Base-by-base conservation (phyloP, 2,113 vertebrate species). In the Pollachius pollachius region DNA sequence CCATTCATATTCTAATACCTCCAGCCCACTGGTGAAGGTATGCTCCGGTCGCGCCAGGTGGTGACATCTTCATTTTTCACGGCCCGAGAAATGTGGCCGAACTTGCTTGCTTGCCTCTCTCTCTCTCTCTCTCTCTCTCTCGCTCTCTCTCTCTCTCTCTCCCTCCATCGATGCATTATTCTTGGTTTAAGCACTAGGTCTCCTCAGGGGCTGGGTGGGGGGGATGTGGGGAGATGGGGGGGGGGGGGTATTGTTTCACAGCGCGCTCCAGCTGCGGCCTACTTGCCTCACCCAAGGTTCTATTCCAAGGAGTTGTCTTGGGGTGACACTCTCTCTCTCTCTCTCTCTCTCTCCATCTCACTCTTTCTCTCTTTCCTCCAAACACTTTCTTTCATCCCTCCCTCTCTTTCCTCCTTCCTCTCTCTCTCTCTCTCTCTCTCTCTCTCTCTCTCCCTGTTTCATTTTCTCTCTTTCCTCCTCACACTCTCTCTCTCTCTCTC, bases 61-160 rank as follows among this genome's bases (percentile, higher is more conserved):
- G 83, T 87, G 87, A 89, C 84, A 88, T 88, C 85, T 89, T 90
- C 78, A 90, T 92, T 88, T 90, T 88, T 91, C 85, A 90, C 71
- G 16, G 68, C 64, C 17, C 15, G 63, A 75, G 17, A 79, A 78
- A 84, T 77, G 82, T 79, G 71, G 30, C 75, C 65, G 21, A 64
- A 68, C 69, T 19, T 67, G 68, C 65, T 74, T 78, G 60, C 15
- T 34, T 52, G n/a, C 68, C 69, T 69, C 72, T 34, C 54, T 56
- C 54, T 56, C 54, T 5, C 15, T 56, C 54, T 16, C 54, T 56
- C 54, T 16, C 54, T 56, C 54, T 56, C 54, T 56, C 54, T 56
- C 54, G 1, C 15, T 16, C 13, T 15, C 54, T 56, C 54, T 8
- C 56, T 48, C 67, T 15, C 37, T 69, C 73, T 57, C 69, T 71